These are phyloP conservation scores for Limnephilus auricula DNA, from an alignment of 2,888 invertebrate genomes.

Conservation along the genomic window DNA sequence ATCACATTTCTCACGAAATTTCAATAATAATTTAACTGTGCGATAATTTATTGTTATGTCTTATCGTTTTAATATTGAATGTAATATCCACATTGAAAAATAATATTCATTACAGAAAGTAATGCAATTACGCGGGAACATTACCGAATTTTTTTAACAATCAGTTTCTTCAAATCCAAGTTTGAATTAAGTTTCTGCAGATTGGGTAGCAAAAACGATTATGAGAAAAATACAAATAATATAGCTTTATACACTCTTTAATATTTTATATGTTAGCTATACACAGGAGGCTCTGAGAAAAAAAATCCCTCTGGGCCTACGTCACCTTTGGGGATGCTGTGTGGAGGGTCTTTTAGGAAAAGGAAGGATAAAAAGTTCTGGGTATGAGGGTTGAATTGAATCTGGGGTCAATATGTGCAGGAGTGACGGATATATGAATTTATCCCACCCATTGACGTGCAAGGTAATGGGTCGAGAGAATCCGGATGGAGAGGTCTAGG, in stretches of 20 bases:
- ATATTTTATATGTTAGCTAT: too few relatives aligned
- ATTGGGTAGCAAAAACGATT: neutral
- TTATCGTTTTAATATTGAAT: neutral
- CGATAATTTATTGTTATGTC: neutral
- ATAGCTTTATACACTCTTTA: neutral
- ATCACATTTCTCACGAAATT: conserved; percentile 4
- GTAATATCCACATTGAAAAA: neutral
- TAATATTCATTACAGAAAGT: neutral
- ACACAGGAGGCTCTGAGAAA: too few relatives aligned
- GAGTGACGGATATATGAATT: too few relatives aligned
- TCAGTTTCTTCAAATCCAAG: neutral
- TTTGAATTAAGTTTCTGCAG: neutral
- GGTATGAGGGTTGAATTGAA: too few relatives aligned
- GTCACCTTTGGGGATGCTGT: too few relatives aligned
- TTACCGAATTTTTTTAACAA: neutral
- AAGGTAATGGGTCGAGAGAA: too few relatives aligned
- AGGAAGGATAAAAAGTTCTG: too few relatives aligned
- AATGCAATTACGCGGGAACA: neutral
- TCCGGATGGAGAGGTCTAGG: too few relatives aligned
- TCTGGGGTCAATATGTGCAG: too few relatives aligned
- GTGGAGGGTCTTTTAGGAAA: too few relatives aligned
- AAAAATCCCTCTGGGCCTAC: too few relatives aligned
- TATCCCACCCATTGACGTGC: too few relatives aligned
- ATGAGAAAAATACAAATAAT: neutral
- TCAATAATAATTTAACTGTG: neutral